Conservation (phyloP, 30 jellyfish, hydroid and myxozoan genomes). For the Aurelia sp. region DNA sequence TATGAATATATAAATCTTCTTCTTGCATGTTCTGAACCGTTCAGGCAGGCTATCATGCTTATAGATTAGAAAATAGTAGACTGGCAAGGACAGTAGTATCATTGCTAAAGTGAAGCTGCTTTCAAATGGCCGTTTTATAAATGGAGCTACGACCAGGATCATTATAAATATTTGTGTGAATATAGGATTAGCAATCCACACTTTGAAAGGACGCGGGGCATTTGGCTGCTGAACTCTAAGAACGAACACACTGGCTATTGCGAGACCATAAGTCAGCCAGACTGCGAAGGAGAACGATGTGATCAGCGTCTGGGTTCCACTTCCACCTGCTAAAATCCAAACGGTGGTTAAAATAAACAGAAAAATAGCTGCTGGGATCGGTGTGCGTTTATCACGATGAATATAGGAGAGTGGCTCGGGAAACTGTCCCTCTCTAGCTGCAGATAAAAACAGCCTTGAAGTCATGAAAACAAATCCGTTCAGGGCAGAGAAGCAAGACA, state of each 20-base stretch:
- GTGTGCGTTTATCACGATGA: constrained; percentile 62
- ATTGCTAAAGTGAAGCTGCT: background rate
- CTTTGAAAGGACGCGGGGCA: constrained; percentile 38
- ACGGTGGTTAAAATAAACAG: constrained; percentile 23
- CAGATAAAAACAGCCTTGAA: constrained; percentile 45
- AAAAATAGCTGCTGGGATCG: constrained; percentile 58
- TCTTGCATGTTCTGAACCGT: background rate
- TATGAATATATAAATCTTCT: background rate
- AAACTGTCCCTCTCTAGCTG: constrained; percentile 80
- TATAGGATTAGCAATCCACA: constrained; percentile 40
- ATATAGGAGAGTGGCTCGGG: constrained; percentile 65
- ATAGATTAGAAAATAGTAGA: background rate
- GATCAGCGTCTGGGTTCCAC: background rate
- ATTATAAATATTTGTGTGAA: background rate
- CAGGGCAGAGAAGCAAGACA: constrained; percentile 54
- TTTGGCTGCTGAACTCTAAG: constrained; percentile 22
- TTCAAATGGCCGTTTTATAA: constrained; percentile 14
- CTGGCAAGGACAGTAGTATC: constrained; percentile 3
- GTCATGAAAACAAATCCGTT: constrained; percentile 33
- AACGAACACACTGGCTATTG: constrained; percentile 33
- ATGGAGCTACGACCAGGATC: constrained; percentile 18
- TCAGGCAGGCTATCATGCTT: constrained; percentile 16
- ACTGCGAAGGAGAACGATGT: background rate
- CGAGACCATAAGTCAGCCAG: constrained; percentile 1
- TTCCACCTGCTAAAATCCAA: constrained; percentile 29